A percentile compares a stretch with the other conserved stretches of the same genome.
Evolutionary conservation across 2,113 vertebrate species (phyloP).

Genomic region (Hydrolagus affinis): DNA sequence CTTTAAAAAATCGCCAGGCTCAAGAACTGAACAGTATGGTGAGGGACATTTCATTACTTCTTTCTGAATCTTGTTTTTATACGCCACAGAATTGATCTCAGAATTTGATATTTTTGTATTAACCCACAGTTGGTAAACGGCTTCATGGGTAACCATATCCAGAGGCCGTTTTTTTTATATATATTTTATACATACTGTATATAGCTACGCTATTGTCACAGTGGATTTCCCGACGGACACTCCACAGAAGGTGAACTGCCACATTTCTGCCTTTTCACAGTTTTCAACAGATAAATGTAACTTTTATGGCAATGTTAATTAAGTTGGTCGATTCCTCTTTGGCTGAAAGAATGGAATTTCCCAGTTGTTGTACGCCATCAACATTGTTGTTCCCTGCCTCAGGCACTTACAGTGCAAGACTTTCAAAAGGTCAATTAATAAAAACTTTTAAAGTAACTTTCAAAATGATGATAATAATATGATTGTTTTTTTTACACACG

Average conservation of each 20-base stretch:
- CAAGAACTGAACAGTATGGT: background rate
- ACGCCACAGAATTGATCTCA: background rate
- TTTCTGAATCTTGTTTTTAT: background rate
- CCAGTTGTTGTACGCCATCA: background rate
- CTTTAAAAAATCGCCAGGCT: background rate
- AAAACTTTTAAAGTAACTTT: too few species aligned
- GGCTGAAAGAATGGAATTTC: background rate
- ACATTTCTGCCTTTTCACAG: constrained; percentile 5
- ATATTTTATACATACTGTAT: background rate
- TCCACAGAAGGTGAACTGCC: background rate
- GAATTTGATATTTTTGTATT: constrained; percentile 11
- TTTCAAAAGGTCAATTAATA: background rate
- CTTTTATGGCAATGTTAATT: background rate
- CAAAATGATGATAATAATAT: too few species aligned
- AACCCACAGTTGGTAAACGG: background rate
- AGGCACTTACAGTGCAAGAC: background rate
- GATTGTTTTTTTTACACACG: too few species aligned
- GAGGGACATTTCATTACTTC: constrained; percentile 24
- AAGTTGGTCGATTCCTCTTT: background rate
- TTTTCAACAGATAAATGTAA: constrained; percentile 18
- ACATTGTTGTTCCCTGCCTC: background rate
- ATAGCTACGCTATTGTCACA: background rate
- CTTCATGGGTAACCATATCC: background rate
- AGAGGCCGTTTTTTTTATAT: background rate
- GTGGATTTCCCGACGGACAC: background rate